Evolutionary conservation across 2,113 vertebrate genomes (phyloP), one percentile per base, ranked within the genome.

Genomic region (Oncorhynchus clarkii): DNA sequence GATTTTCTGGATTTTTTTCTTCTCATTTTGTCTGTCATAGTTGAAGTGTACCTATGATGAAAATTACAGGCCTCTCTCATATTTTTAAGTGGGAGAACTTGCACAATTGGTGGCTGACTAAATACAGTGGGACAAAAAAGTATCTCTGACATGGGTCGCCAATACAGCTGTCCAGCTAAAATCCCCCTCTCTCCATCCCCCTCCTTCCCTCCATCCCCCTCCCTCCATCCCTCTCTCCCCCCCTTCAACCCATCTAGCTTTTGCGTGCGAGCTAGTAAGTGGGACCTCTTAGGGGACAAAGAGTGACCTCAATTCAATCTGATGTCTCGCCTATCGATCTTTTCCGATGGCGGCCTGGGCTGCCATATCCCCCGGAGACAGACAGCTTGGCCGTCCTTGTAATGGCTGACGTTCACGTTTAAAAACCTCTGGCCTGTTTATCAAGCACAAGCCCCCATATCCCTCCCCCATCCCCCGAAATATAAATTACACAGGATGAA

Each of bases 271-370:
- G 84, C 82, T 85, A 76, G 80, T 87, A 86, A 88, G 85, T 80
- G 83, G 88, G 82, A 85, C 82, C 89, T 88, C 85, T 89, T 84
- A 85, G 84, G 82, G 90, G 88, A 91, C 86, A 88, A 89, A 90
- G 82, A 80, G 80, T 93, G 91, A 93, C 91, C 92, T 94, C 88
- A 91, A 92, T 93, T 93, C 89, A 92, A 83, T 89, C 85, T 89
- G 90, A 91, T 89, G 82, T 89, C 80, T 86, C 85, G 84, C 84
- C 89, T 92, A 92, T 94, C 88, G 91, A 94, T 93, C 87, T 70
- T 59, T 74, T 76, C 80, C n/a, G n/a, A 13, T 62, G n/a, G 20
- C 8, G n/a, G 59, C 59, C 59, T 62, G 59, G n/a, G 51, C 77
- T 49, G 78, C 79, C 49, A 29, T 71, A 80, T 75, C 77, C 86